Evolutionary conservation across 2,113 vertebrate genomes (phyloP).

Genomic region (Carettochelys insculpta): DNA sequence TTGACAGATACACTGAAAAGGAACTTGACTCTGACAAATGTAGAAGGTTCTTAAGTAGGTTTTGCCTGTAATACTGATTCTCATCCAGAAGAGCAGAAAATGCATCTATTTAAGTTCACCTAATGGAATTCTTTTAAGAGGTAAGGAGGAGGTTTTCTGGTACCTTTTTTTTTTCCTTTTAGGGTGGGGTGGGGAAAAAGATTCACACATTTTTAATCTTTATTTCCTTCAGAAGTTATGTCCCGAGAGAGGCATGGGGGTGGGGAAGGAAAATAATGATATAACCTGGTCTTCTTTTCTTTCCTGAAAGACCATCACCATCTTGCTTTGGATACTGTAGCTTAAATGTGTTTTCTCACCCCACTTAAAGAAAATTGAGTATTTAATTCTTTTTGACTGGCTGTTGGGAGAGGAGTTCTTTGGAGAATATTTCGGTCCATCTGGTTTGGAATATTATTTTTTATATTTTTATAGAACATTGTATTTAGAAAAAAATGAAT

Average conservation of each 20-base stretch:
- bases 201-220: background rate
- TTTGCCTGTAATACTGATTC: background rate
- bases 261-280: background rate
- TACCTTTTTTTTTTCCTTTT: background rate
- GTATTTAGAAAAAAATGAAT: background rate
- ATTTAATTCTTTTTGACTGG: slow-evolving; percentile 11
- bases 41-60: slow-evolving; percentile 28
- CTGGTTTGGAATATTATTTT: background rate
- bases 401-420: background rate
- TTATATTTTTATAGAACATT: background rate
- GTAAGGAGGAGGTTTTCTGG: background rate
- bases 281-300: slow-evolving; percentile 1
- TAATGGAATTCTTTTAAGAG: slow-evolving; percentile 39
- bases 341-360: background rate
- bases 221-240: slow-evolving; percentile 9
- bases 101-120: slow-evolving; percentile 36
- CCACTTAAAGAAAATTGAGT: background rate
- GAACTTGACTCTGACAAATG: slow-evolving; percentile 43
- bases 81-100: slow-evolving; percentile 20
- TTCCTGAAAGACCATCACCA: background rate
- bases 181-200: background rate
- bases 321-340: background rate
- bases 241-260: background rate
- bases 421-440: background rate
- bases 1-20: slow-evolving; percentile 52